Conservation (phyloP, 2,888 invertebrate genomes). For the Tetranychus truncatus region DNA sequence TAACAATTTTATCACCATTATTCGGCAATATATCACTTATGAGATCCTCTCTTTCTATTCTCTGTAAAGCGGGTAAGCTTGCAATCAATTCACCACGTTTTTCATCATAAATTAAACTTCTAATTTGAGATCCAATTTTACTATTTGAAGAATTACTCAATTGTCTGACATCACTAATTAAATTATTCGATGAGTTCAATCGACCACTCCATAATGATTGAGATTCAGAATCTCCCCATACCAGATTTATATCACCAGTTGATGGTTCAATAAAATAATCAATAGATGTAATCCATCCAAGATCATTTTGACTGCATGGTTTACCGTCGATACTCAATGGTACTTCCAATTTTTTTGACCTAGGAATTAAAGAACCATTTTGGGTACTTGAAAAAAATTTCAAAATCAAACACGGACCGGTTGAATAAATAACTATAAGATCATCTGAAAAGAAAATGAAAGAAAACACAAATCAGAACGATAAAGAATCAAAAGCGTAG, state of each 20-base stretch:
- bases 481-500: not conserved
- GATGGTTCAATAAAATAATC: not conserved
- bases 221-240: not conserved
- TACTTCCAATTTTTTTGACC: not conserved
- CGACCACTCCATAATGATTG: not conserved
- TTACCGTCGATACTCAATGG: not conserved
- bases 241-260: not conserved
- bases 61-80: not conserved
- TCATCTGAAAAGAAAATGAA: not conserved
- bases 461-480: not conserved
- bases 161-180: not conserved
- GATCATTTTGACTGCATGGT: not conserved
- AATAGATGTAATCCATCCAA: not conserved
- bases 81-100: not conserved
- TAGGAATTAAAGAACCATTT: not conserved
- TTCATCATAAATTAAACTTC: not conserved
- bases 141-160: not conserved
- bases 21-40: not conserved
- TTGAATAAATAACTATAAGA: slow-evolving; percentile 1
- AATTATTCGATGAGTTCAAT: not conserved
- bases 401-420: not conserved
- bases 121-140: not conserved
- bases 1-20: not conserved
- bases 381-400: not conserved
- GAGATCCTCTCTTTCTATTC: not conserved